phyloP scores from a whole-genome alignment of 2,888 invertebrate genomes.

The Chrysolina haemoptera region DNA sequence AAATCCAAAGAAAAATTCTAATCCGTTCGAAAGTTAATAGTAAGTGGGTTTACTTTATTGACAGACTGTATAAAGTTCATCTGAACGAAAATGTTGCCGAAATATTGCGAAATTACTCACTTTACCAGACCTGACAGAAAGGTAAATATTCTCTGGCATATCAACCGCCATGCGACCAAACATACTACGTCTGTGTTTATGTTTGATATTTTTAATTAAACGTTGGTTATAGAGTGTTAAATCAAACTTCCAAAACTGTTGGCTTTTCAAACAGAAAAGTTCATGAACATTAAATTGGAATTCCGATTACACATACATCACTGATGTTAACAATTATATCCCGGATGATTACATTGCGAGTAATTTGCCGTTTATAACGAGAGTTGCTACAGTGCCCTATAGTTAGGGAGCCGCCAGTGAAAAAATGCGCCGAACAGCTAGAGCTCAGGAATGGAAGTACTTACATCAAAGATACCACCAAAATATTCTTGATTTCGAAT shows the following conservation, averaged over 20 bases:
- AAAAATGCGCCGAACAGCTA: too few species aligned
- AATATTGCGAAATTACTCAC: neutral
- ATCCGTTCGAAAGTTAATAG: too few species aligned
- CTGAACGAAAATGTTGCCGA: neutral
- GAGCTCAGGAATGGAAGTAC: too few species aligned
- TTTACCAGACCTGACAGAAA: neutral
- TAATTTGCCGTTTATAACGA: neutral
- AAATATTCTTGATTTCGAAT: too few species aligned
- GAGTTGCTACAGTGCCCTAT: too few species aligned
- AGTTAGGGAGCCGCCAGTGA: too few species aligned
- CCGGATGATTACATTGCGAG: neutral
- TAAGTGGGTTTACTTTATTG: too few species aligned
- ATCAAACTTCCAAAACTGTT: neutral
- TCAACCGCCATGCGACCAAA: neutral
- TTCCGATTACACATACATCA: neutral
- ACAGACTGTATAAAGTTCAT: too few species aligned
- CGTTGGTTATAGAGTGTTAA: constrained; percentile 15
- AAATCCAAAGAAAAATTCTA: too few species aligned
- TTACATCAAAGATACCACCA: too few species aligned
- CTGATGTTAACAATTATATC: neutral
- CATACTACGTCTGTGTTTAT: neutral
- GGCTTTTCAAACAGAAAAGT: neutral
- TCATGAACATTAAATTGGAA: constrained; percentile 1
- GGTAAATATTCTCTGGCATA: constrained; percentile 2
- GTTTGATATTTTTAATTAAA: constrained; percentile 10